Percentiles rank a stretch among this genome's conserved stretches.
phyloP scores from a whole-genome alignment of 1,140 invertebrate species.

The Neocloeon triangulifer region DNA sequence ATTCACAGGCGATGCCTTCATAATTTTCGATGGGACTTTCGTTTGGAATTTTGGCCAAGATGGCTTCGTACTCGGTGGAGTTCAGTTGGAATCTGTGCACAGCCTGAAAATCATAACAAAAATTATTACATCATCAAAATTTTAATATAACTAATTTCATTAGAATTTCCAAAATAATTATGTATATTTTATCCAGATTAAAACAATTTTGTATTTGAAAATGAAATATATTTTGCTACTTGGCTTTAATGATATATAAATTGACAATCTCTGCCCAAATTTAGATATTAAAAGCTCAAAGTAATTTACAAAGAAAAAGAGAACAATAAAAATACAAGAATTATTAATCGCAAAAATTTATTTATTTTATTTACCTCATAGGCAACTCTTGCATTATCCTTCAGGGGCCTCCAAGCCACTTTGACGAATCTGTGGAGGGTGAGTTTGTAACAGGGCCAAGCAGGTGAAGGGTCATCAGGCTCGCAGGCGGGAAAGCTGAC shows the following conservation, averaged over 20 bases:
- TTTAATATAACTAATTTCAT: background rate
- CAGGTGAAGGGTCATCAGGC: conserved; percentile 12
- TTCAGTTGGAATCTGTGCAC: conserved; percentile 30
- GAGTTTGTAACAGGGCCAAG: conserved; percentile 26
- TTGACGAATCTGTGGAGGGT: conserved; percentile 40
- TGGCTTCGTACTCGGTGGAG: conserved; percentile 23
- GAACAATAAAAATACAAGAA: background rate
- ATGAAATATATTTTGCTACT: conserved; percentile 2
- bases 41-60: conserved; percentile 19
- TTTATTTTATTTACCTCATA: conserved; percentile 17
- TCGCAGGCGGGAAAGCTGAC: conserved; percentile 31
- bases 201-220: too few relatives aligned
- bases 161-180: too few relatives aligned
- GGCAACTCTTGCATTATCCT: conserved; percentile 23
- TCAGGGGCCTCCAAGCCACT: conserved; percentile 31
- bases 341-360: background rate
- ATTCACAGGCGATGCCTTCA: conserved; percentile 36
- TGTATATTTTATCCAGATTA: too few relatives aligned
- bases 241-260: background rate
- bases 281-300: background rate
- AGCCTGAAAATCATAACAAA: conserved; percentile 17
- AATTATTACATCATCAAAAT: conserved; percentile 5
- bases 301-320: background rate
- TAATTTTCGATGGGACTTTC: conserved; percentile 6
- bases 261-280: background rate